Evolutionary conservation across 1,140 invertebrate species (phyloP).

Genomic region (Cardiocondyla obscurior): DNA sequence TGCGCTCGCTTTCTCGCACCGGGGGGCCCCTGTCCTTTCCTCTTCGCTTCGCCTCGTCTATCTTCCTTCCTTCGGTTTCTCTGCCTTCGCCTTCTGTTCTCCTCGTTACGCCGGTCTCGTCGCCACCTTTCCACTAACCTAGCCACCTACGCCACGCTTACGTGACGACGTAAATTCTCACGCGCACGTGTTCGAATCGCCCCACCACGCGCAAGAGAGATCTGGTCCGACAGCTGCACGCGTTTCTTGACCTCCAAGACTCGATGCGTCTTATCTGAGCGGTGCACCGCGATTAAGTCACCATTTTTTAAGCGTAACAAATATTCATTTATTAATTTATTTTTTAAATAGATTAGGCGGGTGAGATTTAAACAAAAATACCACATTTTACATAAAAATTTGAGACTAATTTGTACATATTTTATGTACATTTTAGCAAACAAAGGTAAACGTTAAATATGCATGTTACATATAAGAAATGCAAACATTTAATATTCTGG

Average conservation of each 20-base stretch:
- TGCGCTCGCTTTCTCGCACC: background rate
- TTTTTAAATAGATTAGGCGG: too few relatives aligned
- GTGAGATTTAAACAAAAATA: too few relatives aligned
- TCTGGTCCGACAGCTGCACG: slow-evolving; percentile 37
- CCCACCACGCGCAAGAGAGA: slow-evolving; percentile 32
- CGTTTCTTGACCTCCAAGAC: slow-evolving; percentile 61
- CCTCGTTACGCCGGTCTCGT: slow-evolving; percentile 45
- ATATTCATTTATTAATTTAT: too few relatives aligned
- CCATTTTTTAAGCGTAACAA: too few relatives aligned
- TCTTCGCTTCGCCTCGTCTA: background rate
- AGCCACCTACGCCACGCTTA: slow-evolving; percentile 61
- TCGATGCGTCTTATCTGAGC: background rate
- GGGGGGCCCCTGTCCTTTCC: background rate
- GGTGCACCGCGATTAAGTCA: too few relatives aligned
- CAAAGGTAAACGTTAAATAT: too few relatives aligned
- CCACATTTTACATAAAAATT: too few relatives aligned
- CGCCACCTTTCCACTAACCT: slow-evolving; percentile 46
- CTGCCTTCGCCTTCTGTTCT: slow-evolving; percentile 32
- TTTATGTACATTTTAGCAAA: slow-evolving; percentile 11
- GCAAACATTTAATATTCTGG: background rate
- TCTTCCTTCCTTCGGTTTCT: slow-evolving; percentile 21
- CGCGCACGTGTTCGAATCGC: slow-evolving; percentile 65
- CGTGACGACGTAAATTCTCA: slow-evolving; percentile 66
- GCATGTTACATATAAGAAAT: background rate
- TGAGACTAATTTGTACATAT: too few relatives aligned